Evolutionary conservation across 2,113 vertebrate species (phyloP).

Genomic region (Lepus americanus): DNA sequence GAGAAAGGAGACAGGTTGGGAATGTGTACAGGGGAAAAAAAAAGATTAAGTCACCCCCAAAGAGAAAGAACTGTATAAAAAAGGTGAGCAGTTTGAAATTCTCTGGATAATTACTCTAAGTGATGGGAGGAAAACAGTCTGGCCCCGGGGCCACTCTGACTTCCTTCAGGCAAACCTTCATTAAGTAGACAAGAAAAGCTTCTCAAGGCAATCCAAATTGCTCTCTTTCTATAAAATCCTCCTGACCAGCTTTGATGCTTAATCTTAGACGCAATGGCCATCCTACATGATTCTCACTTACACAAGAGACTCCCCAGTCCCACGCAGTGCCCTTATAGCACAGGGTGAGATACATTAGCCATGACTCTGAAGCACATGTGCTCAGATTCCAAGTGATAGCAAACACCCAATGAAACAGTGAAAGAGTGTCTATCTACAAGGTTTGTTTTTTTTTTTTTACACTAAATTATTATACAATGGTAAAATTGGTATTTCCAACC

Average conservation of each 20-base stretch:
- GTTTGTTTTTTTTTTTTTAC: too few relatives aligned
- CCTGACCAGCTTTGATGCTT: not conserved
- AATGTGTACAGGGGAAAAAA: slow-evolving; percentile 1
- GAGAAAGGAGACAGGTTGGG: slow-evolving; percentile 23
- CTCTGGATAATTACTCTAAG: not conserved
- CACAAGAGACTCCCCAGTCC: not conserved
- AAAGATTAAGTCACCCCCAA: not conserved
- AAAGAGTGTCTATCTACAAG: too few relatives aligned
- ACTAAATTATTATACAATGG: not conserved
- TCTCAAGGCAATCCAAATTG: not conserved
- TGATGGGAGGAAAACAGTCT: not conserved
- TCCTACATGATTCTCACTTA: not conserved
- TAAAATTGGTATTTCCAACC: slow-evolving; percentile 13
- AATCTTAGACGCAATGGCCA: not conserved
- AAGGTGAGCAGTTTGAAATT: not conserved
- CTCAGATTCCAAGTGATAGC: slow-evolving; percentile 25
- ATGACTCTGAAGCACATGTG: not conserved
- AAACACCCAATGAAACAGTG: not conserved
- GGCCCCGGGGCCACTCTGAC: not conserved
- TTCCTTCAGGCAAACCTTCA: not conserved
- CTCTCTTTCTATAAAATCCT: not conserved
- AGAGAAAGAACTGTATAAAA: not conserved
- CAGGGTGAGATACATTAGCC: not conserved
- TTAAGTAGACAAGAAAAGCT: slow-evolving; percentile 2
- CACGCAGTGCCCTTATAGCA: not conserved